Evolutionary conservation across 2,888 invertebrate genomes (phyloP).

Genomic region (Dasysyrphus albostriatus): DNA sequence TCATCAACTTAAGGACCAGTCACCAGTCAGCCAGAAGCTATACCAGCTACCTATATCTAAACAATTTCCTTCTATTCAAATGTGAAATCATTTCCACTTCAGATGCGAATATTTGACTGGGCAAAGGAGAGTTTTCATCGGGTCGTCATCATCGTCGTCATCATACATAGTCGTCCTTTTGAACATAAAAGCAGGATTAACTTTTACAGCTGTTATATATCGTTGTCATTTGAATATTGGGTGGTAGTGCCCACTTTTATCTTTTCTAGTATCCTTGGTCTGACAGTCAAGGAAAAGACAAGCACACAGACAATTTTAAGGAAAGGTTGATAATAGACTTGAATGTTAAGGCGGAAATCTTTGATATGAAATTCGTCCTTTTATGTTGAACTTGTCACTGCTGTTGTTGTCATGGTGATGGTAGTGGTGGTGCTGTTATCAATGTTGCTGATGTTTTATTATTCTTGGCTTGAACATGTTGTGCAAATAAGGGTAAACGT

Average conservation of each 20-base stretch:
- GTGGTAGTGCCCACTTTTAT: constrained; percentile 19
- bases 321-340: constrained; percentile 41
- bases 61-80: constrained; percentile 30
- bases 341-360: constrained; percentile 58
- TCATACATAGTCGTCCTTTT: constrained; percentile 19
- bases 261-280: neutral
- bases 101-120: constrained; percentile 37
- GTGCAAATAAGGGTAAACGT: constrained; percentile 46
- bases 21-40: constrained; percentile 36
- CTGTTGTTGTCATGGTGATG: neutral
- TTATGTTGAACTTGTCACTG: constrained; percentile 44
- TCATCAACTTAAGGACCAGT: constrained; percentile 20
- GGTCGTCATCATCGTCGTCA: neutral
- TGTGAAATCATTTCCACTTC: constrained; percentile 53
- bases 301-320: constrained; percentile 23
- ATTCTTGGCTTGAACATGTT: constrained; percentile 56
- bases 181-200: constrained; percentile 52
- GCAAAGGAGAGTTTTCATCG: constrained; percentile 17
- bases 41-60: constrained; percentile 5
- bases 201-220: constrained; percentile 54
- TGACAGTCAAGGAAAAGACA: constrained; percentile 25
- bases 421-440: constrained; percentile 22
- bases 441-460: constrained; percentile 2
- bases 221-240: constrained; percentile 46
- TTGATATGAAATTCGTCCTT: constrained; percentile 49